A percentile compares a stretch with the other conserved stretches of the same genome.
These are phyloP conservation scores for Stenotaenia linearis DNA, from an alignment of 2,888 invertebrate species.

Conservation along the genomic window DNA sequence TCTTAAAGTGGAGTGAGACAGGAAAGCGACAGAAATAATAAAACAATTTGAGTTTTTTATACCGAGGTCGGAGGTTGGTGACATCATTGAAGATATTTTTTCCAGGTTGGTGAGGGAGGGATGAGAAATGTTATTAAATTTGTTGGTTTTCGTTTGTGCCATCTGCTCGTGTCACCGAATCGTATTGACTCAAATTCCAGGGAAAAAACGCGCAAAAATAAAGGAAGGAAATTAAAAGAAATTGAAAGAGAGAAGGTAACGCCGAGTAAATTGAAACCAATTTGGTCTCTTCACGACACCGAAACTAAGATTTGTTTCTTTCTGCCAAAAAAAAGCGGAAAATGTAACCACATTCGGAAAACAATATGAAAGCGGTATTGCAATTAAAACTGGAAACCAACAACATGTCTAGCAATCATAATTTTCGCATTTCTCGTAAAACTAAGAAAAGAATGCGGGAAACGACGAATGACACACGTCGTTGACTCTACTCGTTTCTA, in stretches of 20 bases:
- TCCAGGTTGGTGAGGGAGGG: neutral
- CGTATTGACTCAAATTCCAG: conserved; percentile 19
- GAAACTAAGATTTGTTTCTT: neutral
- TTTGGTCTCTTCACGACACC: neutral
- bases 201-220: neutral
- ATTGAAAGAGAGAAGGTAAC: neutral
- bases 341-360: neutral
- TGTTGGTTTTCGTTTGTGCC: conserved; percentile 22
- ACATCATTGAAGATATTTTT: neutral
- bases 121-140: conserved; percentile 23
- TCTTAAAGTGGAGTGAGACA: neutral
- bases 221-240: neutral
- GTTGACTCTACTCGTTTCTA: neutral
- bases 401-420: neutral
- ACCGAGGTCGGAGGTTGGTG: conserved; percentile 1
- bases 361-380: neutral
- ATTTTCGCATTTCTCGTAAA: neutral
- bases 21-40: neutral
- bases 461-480: neutral
- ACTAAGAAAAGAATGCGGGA: neutral
- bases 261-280: conserved; percentile 2
- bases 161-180: conserved; percentile 8
- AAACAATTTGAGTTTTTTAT: neutral
- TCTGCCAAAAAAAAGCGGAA: neutral
- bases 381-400: neutral